These are phyloP conservation scores for Grammomys dolichurus DNA, from an alignment of 2,113 vertebrate species.

Conservation along the genomic window DNA sequence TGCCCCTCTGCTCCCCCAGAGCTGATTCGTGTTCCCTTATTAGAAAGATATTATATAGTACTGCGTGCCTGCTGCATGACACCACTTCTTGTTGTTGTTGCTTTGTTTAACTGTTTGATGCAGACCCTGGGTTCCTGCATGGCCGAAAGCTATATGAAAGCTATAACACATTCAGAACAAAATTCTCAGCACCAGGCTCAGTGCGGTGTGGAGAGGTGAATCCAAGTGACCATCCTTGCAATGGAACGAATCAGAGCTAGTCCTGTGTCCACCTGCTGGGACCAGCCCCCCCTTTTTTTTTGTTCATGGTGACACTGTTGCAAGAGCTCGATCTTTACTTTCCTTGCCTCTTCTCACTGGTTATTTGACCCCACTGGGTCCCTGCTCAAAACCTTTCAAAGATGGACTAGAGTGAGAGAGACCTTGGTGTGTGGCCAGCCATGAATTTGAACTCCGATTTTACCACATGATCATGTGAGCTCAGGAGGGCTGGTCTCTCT, in stretches of 20 bases:
- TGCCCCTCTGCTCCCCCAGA: background rate
- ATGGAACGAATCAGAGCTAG: background rate
- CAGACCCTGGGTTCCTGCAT: background rate
- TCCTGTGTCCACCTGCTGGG: background rate
- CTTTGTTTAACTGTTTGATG: background rate
- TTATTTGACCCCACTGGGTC: background rate
- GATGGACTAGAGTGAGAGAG: background rate
- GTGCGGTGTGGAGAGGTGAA: background rate
- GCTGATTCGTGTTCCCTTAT: fast-evolving
- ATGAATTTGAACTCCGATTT: background rate
- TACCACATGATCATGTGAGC: background rate
- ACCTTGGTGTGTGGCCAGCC: background rate
- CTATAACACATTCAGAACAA: background rate
- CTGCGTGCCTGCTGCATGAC: background rate
- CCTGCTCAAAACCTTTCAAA: background rate
- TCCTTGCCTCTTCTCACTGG: background rate
- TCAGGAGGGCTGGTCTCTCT: background rate
- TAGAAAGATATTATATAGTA: background rate
- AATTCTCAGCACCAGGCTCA: background rate
- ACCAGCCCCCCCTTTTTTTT: background rate
- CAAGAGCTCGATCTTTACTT: background rate
- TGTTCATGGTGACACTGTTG: background rate
- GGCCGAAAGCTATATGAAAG: too few relatives aligned
- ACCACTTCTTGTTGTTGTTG: background rate
- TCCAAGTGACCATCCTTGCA: background rate